phyloP scores from a whole-genome alignment of 2,888 invertebrate species.

The Eupithecia subumbrata region DNA sequence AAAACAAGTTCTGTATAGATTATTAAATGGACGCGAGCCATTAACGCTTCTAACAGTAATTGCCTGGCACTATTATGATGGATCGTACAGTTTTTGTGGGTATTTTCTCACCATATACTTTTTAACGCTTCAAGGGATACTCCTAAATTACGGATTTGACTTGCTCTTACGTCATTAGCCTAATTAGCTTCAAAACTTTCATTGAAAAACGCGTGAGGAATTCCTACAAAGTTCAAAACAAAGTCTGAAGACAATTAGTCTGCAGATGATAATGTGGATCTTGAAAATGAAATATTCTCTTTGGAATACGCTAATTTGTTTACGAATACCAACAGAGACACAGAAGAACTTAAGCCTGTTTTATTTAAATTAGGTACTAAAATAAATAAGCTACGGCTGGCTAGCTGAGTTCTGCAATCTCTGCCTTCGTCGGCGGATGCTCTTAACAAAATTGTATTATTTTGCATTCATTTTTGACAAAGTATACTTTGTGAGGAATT shows the following conservation, averaged over 20 bases:
- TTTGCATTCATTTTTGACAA: conserved; percentile 82
- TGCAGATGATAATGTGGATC: conserved; percentile 54
- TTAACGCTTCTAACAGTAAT: conserved; percentile 82
- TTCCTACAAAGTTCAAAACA: conserved; percentile 28
- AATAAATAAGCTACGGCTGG: conserved; percentile 73
- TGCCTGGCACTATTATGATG: conserved; percentile 80
- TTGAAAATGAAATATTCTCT: conserved; percentile 61
- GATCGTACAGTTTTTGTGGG: conserved; percentile 78
- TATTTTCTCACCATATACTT: conserved; percentile 71
- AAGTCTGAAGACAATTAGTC: conserved; percentile 48
- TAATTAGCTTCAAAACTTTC: conserved; percentile 60
- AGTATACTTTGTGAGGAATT: conserved; percentile 63
- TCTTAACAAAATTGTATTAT: conserved; percentile 82
- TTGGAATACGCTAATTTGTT: conserved; percentile 73
- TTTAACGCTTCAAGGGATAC: conserved; percentile 73
- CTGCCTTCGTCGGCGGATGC: conserved; percentile 59
- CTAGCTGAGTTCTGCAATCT: conserved; percentile 72
- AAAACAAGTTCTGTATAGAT: conserved; percentile 78
- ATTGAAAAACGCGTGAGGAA: conserved; percentile 46
- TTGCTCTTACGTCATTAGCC: conserved; percentile 60
- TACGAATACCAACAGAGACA: conserved; percentile 71
- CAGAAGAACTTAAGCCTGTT: conserved; percentile 77
- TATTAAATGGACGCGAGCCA: conserved; percentile 78
- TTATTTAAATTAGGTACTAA: conserved; percentile 81
- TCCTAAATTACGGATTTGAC: conserved; percentile 61